phyloP scores from a whole-genome alignment of 2,888 invertebrate genomes.

The Xestia sexstrigata region DNA sequence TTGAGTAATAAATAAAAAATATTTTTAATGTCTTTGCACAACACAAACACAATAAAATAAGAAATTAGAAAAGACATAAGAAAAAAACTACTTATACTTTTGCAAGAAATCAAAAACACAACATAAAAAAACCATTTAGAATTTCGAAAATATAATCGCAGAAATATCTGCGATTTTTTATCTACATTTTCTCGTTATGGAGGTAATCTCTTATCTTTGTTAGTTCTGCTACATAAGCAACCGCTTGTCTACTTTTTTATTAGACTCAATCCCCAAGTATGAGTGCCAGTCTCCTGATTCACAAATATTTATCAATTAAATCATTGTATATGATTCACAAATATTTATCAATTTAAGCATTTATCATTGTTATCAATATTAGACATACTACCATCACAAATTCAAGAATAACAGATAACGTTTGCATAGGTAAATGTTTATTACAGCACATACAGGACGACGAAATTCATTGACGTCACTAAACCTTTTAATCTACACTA shows the following conservation, averaged over 20 bases:
- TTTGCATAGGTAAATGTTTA: background rate
- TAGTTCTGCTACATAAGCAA: background rate
- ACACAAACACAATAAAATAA: too few relatives aligned
- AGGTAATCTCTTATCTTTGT: background rate
- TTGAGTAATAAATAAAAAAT: too few relatives aligned
- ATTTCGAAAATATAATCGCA: too few relatives aligned
- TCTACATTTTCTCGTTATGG: background rate
- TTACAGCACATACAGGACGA: too few relatives aligned
- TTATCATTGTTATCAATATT: slow-evolving; percentile 9
- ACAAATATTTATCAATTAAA: slow-evolving; percentile 5
- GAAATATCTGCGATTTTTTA: background rate
- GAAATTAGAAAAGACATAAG: too few relatives aligned
- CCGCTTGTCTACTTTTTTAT: background rate
- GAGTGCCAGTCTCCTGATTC: background rate
- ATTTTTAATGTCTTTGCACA: too few relatives aligned
- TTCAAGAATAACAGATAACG: background rate
- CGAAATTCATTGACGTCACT: background rate
- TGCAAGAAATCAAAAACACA: too few relatives aligned
- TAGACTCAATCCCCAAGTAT: background rate
- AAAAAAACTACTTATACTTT: too few relatives aligned
- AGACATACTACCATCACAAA: background rate
- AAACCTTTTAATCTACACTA: too few relatives aligned
- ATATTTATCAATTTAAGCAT: slow-evolving; percentile 2
- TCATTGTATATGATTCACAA: slow-evolving; percentile 6
- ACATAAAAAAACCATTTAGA: too few relatives aligned